These are phyloP conservation scores for Rhagologus leucostigma DNA, from an alignment of 2,113 vertebrate genomes.

Conservation along the genomic window DNA sequence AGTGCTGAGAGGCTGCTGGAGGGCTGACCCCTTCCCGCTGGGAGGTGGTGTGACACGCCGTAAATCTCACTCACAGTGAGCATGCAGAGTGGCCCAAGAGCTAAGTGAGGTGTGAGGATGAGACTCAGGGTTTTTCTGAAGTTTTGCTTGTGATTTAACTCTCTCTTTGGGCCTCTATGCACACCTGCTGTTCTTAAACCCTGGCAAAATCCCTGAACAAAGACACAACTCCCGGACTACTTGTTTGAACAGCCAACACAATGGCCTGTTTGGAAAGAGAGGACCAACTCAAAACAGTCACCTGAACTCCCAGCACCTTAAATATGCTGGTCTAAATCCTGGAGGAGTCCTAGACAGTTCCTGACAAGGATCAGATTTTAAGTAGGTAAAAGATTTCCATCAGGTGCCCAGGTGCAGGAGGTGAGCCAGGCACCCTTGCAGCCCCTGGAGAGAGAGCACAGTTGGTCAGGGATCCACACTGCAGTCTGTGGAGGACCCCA, in stretches of 20 bases:
- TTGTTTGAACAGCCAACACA: not conserved
- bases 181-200: accelerated
- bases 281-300: accelerated
- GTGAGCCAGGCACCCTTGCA: not conserved
- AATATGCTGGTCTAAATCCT: not conserved
- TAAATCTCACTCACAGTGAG: not conserved
- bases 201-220: not conserved
- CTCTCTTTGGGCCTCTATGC: not conserved
- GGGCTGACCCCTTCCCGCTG: accelerated
- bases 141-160: not conserved
- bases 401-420: accelerated
- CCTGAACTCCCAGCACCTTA: not conserved
- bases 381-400: not conserved
- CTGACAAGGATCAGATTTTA: not conserved
- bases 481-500: not conserved
- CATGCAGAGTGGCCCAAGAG: not conserved
- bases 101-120: not conserved
- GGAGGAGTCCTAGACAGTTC: not conserved
- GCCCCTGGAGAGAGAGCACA: not conserved
- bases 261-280: not conserved
- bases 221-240: not conserved
- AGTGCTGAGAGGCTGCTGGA: not conserved
- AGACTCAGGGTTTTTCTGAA: not conserved
- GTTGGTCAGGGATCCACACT: too few species aligned
- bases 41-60: accelerated